Percentiles rank a stretch among this genome's conserved stretches.
phyloP scores from a whole-genome alignment of 2,113 vertebrate genomes.

The Atractosteus spatula region DNA sequence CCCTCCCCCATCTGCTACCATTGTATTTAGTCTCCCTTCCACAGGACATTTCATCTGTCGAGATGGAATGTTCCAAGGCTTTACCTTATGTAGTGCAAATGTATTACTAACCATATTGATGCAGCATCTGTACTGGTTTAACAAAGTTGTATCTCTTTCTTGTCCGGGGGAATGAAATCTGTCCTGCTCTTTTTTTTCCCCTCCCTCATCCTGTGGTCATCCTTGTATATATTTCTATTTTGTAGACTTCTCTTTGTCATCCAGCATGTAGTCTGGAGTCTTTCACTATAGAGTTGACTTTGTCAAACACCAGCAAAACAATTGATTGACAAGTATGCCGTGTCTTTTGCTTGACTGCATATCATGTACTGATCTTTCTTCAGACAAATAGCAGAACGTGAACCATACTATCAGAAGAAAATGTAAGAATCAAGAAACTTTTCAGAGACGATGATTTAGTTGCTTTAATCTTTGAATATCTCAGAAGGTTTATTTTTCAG shows the following conservation, averaged over 20 bases:
- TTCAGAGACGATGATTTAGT: background rate
- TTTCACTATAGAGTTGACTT: slow-evolving; percentile 35
- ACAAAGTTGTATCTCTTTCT: slow-evolving; percentile 21
- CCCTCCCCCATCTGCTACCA: slow-evolving; percentile 84
- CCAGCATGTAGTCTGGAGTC: slow-evolving; percentile 40
- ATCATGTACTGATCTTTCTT: slow-evolving; percentile 15
- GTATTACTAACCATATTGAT: slow-evolving; percentile 64
- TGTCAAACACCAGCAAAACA: background rate
- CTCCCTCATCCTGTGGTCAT: slow-evolving; percentile 68
- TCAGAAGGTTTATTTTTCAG: background rate
- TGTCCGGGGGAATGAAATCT: slow-evolving; percentile 10
- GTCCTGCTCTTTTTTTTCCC: slow-evolving; percentile 48
- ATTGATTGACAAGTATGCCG: background rate
- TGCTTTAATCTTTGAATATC: background rate
- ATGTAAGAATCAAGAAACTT: background rate
- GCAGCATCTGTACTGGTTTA: slow-evolving; percentile 26
- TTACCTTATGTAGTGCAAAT: slow-evolving; percentile 69
- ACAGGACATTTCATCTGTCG: slow-evolving; percentile 71
- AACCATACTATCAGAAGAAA: background rate
- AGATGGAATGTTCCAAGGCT: slow-evolving; percentile 89
- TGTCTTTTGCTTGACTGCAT: slow-evolving; percentile 32
- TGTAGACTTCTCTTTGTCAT: slow-evolving; percentile 49
- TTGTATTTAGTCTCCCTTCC: slow-evolving; percentile 85
- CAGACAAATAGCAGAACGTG: no score
- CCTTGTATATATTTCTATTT: slow-evolving; percentile 65